Base-by-base conservation (phyloP, 2,113 vertebrate species). In the Amazona vittata region DNA sequence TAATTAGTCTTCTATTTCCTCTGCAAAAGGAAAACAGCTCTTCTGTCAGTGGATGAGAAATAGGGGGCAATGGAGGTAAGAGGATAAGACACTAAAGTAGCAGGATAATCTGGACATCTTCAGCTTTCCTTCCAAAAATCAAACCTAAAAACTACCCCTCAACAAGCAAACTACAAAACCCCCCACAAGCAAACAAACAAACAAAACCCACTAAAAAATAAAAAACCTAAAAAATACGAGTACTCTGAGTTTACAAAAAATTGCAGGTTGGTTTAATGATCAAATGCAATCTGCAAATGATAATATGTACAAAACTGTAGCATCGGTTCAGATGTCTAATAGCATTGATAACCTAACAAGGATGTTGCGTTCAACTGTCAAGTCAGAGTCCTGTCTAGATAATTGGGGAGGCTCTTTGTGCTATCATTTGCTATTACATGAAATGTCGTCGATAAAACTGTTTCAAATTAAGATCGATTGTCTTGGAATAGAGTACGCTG, bases 1-100 rank as follows among this genome's bases (percentile, higher is more conserved):
- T 91, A 89, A 95, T 96, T 96, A 95, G 67, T 95, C 60, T 90
- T 80, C 50, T 81, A 47, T 93, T 95, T 94, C 79, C 50, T 86
- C 83, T 78, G 52, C 17, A 73, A 86, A 92, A 92, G 65, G 68
- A 86, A 93, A 96, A 92, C 62, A 79, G 12, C 14, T 86, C n/a
- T 92, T 15, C 47, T 76, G 75, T 86, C 47, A 52, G 35, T 52
- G 8, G 29, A 46, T 82, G 44, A 94, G 77, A 93, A 96, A 95
- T 53, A 92, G 13, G 19, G 64, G 46, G 29, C 79, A 93, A 73
- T 41, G 31, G 64, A 94, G 57, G 90, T 81, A 62, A 96, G 33
- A 79, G 24, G 7, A 94, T 47, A 24, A 2, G 64, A 64, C 12
- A 62, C 29, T 63, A 68, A 78, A 75, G 19, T 16, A 35, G 22